Conservation (phyloP, 2,888 invertebrate genomes). For the Mellilla xanthometata region DNA sequence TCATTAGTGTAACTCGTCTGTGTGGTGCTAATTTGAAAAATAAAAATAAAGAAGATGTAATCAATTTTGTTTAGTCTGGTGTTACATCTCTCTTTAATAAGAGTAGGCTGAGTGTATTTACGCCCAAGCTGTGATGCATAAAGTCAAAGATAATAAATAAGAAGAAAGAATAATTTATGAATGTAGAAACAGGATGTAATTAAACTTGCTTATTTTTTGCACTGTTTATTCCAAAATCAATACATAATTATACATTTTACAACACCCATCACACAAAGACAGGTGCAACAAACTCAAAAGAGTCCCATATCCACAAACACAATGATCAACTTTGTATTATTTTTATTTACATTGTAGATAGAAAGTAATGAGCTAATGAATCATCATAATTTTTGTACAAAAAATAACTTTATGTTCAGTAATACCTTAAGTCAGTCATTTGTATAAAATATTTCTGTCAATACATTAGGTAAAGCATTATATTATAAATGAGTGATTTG, state of each 20-base stretch:
- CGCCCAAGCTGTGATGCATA: no score
- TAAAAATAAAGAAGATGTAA: no score
- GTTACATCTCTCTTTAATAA: no score
- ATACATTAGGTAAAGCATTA: constrained; percentile 26
- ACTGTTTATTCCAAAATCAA: constrained; percentile 65
- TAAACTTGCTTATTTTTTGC: constrained; percentile 38
- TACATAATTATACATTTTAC: constrained; percentile 45
- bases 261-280: constrained; percentile 34
- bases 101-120: no score
- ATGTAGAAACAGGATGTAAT: background rate
- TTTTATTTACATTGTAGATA: constrained; percentile 70
- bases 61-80: no score
- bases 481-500: constrained; percentile 33
- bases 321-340: constrained; percentile 43
- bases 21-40: no score
- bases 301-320: constrained; percentile 56
- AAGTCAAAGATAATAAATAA: no score
- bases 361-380: constrained; percentile 44
- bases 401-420: constrained; percentile 23
- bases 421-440: constrained; percentile 40
- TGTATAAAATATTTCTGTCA: constrained; percentile 39
- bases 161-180: no score
- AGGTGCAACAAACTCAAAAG: constrained; percentile 31
- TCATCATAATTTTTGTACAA: constrained; percentile 38
- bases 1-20: no score